These are phyloP conservation scores for Drymodes brunneopygia DNA, from an alignment of 2,113 vertebrate genomes.

Conservation along the genomic window DNA sequence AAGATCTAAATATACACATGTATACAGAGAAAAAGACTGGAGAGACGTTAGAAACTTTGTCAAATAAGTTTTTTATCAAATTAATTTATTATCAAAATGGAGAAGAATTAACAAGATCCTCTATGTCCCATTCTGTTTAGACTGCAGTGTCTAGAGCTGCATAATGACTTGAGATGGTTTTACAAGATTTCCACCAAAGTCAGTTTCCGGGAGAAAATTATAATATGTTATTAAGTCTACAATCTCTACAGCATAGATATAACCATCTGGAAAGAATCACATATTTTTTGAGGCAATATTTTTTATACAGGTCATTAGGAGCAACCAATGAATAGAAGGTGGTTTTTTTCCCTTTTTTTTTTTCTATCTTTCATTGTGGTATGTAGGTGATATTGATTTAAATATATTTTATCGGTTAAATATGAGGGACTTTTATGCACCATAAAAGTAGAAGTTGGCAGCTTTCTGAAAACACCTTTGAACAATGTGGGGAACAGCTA, in stretches of 20 bases:
- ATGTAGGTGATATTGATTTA: not conserved
- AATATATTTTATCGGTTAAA: not conserved
- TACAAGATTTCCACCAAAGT: not conserved
- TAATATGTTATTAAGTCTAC: not conserved
- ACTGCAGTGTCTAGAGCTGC: not conserved
- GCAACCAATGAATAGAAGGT: not conserved
- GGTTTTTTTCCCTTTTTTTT: accelerated
- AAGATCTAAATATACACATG: not conserved
- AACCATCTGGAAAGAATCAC: not conserved
- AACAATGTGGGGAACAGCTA: not conserved
- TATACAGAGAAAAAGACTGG: not conserved
- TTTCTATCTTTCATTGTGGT: not conserved
- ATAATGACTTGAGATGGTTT: not conserved
- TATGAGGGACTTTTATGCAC: not conserved
- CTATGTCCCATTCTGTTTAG: not conserved
- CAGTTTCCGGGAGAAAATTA: not conserved
- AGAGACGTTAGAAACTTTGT: not conserved
- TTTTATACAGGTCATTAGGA: not conserved
- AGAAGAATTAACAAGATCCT: not conserved
- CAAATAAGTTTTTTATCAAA: not conserved
- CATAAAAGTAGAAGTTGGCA: not conserved
- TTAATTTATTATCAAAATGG: not conserved
- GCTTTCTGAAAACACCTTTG: not conserved
- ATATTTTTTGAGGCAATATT: not conserved
- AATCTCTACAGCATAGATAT: not conserved